Evolutionary conservation across 2,888 invertebrate species (phyloP).

Genomic region (Tinea semifulvella): DNA sequence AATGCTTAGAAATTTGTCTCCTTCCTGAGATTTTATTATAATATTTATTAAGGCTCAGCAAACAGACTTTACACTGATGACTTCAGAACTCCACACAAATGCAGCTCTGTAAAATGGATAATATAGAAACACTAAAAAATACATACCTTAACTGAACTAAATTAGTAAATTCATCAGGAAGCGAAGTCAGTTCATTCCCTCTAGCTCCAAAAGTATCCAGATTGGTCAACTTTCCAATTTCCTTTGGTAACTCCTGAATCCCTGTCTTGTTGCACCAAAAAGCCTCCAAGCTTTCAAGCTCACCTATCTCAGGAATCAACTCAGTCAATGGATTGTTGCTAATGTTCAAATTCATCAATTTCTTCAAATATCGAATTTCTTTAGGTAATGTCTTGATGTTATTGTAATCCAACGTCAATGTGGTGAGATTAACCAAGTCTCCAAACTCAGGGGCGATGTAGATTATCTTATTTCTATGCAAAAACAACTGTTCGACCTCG

Average conservation of each 20-base stretch:
- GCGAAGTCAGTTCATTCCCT: slow-evolving; percentile 64
- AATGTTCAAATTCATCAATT: slow-evolving; percentile 69
- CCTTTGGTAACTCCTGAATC: slow-evolving; percentile 64
- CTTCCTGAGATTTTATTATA: no score
- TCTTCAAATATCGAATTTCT: slow-evolving; percentile 66
- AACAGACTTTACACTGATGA: no score
- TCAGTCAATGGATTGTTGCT: slow-evolving; percentile 71
- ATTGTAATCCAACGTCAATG: slow-evolving; percentile 73
- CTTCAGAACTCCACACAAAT: no score
- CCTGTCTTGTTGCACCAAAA: slow-evolving; percentile 74
- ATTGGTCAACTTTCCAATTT: slow-evolving; percentile 67
- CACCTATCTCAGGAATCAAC: slow-evolving; percentile 68
- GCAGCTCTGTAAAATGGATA: no score
- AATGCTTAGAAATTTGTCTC: no score
- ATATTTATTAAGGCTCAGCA: no score
- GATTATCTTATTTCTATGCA: slow-evolving; percentile 70
- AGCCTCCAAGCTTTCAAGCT: slow-evolving; percentile 67
- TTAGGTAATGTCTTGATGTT: slow-evolving; percentile 67
- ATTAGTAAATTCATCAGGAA: slow-evolving; percentile 68
- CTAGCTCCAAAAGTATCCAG: slow-evolving; percentile 74
- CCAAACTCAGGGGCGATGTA: slow-evolving; percentile 55
- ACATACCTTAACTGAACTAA: slow-evolving; percentile 63
- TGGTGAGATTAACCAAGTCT: slow-evolving; percentile 64
- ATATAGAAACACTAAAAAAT: neutral
- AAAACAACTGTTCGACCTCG: slow-evolving; percentile 67